Evolutionary conservation across 2,113 vertebrate species (phyloP), one percentile per base, ranked within the genome.

Genomic region (Chinchilla lanigera): DNA sequence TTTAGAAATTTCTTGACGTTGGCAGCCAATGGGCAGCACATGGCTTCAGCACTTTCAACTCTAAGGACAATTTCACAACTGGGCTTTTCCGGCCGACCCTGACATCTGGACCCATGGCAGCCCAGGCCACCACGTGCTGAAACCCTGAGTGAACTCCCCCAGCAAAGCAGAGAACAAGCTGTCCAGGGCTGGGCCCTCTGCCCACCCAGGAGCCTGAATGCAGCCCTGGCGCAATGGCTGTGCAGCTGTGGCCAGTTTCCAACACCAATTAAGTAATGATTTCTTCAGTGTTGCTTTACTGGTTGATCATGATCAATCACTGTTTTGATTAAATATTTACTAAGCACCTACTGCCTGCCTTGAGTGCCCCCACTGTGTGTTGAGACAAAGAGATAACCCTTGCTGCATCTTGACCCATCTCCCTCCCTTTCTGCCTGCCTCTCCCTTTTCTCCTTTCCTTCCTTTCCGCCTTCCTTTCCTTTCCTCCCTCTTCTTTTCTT

Each of bases 1-100:
- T 98, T 97, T 96, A 97, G 96, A 95, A 96, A 95, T 85, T 67
- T 65, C 93, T 47, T 65, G 50, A 5, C 93, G 96, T 96, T 97
- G 95, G 86, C 77, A 98, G 86, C 1, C 44, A 0, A 0, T 2
- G 16, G 91, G 93, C 61, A 96, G 58, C 77, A 54, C 73, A 63
- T 88, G 44, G 69, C 96, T 95, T 86, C 60, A 54, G 17, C 33
- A 41, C 92, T 97, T 41, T 65, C 81, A 83, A 20, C 88, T 97
- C 97, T 54, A 44, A 96, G 78, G 44, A 80, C 52, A 63, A 2
- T 69, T 89, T 44, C 4, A 3, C 63, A 93, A 35, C 82, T 80
- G 63, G 52, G 85, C 44, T 90, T 96, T 96, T 96, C 63, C 67
- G 19, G 30, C 96, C 28, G 52, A 50, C 54, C 86, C 58, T 30